Evolutionary conservation across 2,113 vertebrate genomes (phyloP), one percentile per base, ranked within the genome.

Genomic region (Gymnogyps californianus): DNA sequence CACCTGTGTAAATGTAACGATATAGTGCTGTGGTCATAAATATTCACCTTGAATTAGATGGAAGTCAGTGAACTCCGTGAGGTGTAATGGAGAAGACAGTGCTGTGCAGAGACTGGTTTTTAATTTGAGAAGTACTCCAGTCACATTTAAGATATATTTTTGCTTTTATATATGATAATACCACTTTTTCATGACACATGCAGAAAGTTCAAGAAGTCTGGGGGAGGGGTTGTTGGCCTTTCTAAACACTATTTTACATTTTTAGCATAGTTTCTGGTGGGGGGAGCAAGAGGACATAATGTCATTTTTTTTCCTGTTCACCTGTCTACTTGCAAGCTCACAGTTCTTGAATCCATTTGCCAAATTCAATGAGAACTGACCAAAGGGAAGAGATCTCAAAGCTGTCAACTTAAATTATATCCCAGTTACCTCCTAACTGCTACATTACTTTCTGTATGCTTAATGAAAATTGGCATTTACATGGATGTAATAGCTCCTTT

Each of bases 401-500:
- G 82, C 92, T 95, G 96, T 83, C 96, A 96, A 31, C 65, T 81
- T 95, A 72, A 93, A 95, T 96, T 93, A 91, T 61, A 91, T 72
- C 34, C 66, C 78, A 80, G 87, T 80, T 62, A 84, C 82, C 36
- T 92, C 71, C 66, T 61, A 83, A 58, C 70, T 83, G 62, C 82
- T 91, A 12, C 55, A 20, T 90, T 72, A 61, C 61, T 88, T 89
- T 70, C 83, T 89, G 76, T 61, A 58, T 83, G 34, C 59, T 91
- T 91, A 94, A 94, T 90, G 87, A 93, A 91, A 95, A 95, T 76
- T 89, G 92, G 46, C 96, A 88, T 90, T 95, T 97, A 85, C 90
- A 83, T 49, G 29, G 54, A 90, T 31, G 54, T 85, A 93, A 91
- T 79, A 88, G 66, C 36, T 95, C 75, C 87, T 94, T 95, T 71